Percentiles rank a stretch among this genome's conserved stretches.
Conservation (phyloP, 1,140 invertebrate species). For the Brachionus plicatilis region DNA sequence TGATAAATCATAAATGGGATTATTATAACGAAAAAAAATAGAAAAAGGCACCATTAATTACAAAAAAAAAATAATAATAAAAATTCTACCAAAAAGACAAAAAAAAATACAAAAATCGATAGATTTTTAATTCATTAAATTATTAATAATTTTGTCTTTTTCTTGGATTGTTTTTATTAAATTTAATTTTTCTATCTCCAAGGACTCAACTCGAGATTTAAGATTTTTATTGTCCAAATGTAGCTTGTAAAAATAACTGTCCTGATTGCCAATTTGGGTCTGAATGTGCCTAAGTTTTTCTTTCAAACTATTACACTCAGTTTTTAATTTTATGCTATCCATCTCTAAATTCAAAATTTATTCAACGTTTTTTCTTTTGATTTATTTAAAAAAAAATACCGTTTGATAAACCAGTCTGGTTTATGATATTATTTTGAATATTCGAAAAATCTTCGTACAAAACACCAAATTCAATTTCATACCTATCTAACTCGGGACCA, state of each 20-base stretch:
- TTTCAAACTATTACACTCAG: background rate
- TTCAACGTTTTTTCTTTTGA: background rate
- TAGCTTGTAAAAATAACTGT: background rate
- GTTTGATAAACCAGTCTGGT: background rate
- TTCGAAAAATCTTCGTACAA: constrained; percentile 28
- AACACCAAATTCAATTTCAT: constrained; percentile 19
- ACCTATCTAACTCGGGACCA: background rate
- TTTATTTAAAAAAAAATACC: background rate
- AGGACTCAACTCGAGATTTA: background rate
- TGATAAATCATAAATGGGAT: background rate
- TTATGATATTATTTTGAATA: background rate
- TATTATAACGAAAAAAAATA: background rate
- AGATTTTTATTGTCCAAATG: constrained; percentile 1
- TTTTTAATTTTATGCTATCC: constrained; percentile 8
- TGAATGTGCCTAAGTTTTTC: background rate
- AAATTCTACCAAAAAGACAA: background rate
- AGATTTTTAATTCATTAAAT: background rate
- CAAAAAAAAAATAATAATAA: background rate
- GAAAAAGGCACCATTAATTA: background rate
- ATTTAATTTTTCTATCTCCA: background rate
- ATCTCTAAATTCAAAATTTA: background rate
- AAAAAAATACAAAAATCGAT: background rate
- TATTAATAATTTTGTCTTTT: background rate
- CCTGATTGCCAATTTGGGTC: constrained; percentile 16
- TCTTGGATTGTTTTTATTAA: background rate